Evolutionary conservation across 2,888 invertebrate species (phyloP).

Genomic region (Drosophila recens): DNA sequence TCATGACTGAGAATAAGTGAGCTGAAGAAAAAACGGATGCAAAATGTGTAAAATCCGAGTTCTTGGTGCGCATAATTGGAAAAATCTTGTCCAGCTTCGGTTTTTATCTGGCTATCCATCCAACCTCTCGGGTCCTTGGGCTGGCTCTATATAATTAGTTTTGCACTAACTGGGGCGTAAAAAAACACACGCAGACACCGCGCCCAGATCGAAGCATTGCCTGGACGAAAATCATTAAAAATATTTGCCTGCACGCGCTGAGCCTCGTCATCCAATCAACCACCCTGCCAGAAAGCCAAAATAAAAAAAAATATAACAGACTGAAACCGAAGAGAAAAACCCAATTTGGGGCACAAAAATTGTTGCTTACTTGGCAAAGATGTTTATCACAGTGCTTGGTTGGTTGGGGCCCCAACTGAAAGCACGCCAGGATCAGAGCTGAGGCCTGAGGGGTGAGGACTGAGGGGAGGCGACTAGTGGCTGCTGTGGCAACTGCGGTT

Average conservation of each 20-base stretch:
- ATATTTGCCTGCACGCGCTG: conserved; percentile 79
- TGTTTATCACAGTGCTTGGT: conserved; percentile 78
- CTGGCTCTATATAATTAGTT: conserved; percentile 70
- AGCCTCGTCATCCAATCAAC: conserved; percentile 80
- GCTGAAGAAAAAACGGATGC: neutral
- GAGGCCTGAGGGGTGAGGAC: neutral
- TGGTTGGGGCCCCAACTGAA: conserved; percentile 38
- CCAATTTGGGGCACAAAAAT: conserved; percentile 83
- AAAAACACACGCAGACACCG: conserved; percentile 45
- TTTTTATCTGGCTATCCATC: conserved; percentile 8
- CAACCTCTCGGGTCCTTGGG: conserved; percentile 11
- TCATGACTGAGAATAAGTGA: conserved; percentile 35
- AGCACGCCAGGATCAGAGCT: conserved; percentile 19
- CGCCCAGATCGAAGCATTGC: conserved; percentile 63
- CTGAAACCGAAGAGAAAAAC: conserved; percentile 60
- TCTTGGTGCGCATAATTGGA: conserved; percentile 49
- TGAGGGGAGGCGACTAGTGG: conserved; percentile 16
- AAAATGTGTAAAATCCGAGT: conserved; percentile 37
- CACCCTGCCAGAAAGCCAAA: conserved; percentile 34
- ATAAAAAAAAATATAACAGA: conserved; percentile 15
- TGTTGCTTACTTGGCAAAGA: conserved; percentile 84
- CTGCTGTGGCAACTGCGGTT: conserved; percentile 58
- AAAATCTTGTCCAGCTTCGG: conserved; percentile 53
- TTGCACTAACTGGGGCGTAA: conserved; percentile 79
- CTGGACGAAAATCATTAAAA: conserved; percentile 74